A percentile compares a stretch with the other conserved stretches of the same genome.
Conservation (phyloP, 2,113 vertebrate genomes). For the Noturus placidus region DNA sequence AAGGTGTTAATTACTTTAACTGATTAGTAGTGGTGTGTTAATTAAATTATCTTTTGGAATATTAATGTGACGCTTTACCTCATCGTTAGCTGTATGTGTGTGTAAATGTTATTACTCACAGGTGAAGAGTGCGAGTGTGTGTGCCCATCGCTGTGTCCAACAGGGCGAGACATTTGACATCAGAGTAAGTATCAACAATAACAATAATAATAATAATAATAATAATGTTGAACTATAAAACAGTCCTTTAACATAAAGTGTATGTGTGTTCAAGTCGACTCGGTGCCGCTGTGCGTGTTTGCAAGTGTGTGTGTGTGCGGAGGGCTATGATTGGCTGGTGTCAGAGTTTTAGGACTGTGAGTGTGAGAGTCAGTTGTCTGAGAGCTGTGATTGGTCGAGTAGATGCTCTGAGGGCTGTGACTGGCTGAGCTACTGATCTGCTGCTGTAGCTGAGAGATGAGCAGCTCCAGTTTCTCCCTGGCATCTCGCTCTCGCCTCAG, state of each 20-base stretch:
- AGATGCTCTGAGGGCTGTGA: conserved; percentile 54
- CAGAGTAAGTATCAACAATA: neutral
- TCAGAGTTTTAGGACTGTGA: conserved; percentile 7
- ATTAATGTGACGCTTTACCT: neutral
- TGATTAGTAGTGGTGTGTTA: neutral
- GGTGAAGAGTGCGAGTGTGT: neutral
- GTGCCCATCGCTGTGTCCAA: neutral
- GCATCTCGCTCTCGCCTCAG: conserved; percentile 89
- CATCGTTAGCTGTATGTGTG: neutral
- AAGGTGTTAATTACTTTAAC: neutral
- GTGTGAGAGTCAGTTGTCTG: neutral
- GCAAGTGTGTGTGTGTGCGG: conserved; percentile 63
- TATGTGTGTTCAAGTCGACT: conserved; percentile 50
- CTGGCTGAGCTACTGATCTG: conserved; percentile 78
- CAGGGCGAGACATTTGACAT: neutral
- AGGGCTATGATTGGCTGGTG: conserved; percentile 55
- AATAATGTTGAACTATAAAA: neutral
- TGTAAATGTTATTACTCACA: neutral
- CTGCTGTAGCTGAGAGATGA: conserved; percentile 87
- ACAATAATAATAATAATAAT: neutral
- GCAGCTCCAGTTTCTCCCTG: conserved; percentile 87
- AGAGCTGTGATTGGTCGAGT: conserved; percentile 61
- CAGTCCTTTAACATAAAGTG: conserved; percentile 30
- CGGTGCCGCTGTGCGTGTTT: conserved; percentile 2
- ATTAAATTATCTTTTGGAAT: neutral